These are phyloP conservation scores for Hybognathus amarus DNA, from an alignment of 2,797 vertebrate species.

Conservation along the genomic window DNA sequence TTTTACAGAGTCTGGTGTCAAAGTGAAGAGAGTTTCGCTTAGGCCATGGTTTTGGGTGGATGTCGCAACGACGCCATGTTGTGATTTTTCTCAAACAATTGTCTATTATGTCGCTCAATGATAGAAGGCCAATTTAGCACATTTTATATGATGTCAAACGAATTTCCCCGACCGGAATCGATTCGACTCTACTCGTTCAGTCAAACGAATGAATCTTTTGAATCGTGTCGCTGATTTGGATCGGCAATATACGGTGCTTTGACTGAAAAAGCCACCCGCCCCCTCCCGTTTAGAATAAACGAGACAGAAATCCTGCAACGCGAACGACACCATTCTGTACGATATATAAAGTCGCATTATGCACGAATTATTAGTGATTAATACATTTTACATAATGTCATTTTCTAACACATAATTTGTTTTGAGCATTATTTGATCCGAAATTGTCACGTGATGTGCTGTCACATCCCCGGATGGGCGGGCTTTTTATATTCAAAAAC, in stretches of 20 bases:
- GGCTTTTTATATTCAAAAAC: background rate
- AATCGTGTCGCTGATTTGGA: slow-evolving; percentile 52
- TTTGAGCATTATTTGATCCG: background rate
- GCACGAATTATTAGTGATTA: background rate
- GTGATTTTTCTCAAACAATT: slow-evolving; percentile 15
- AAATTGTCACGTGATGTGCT: slow-evolving; percentile 26
- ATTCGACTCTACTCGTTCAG: slow-evolving; percentile 41
- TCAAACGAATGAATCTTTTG: slow-evolving; percentile 47
- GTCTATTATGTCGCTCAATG: background rate
- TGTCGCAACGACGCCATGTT: slow-evolving; percentile 48
- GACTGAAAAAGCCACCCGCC: background rate
- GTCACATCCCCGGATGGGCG: background rate
- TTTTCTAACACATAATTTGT: background rate
- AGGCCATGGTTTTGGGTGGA: background rate
- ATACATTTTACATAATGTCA: background rate
- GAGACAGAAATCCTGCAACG: background rate
- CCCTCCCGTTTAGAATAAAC: background rate
- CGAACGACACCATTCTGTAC: background rate
- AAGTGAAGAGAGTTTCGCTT: background rate
- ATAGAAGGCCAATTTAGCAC: background rate
- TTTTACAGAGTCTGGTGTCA: slow-evolving; percentile 15
- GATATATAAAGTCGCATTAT: background rate
- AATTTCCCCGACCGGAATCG: slow-evolving; percentile 16
- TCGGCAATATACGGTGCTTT: slow-evolving; percentile 25
- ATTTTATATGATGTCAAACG: background rate